Evolutionary conservation across 2,797 vertebrate species (phyloP), one percentile per base, ranked within the genome.

Genomic region (Apodemus agrarius): DNA sequence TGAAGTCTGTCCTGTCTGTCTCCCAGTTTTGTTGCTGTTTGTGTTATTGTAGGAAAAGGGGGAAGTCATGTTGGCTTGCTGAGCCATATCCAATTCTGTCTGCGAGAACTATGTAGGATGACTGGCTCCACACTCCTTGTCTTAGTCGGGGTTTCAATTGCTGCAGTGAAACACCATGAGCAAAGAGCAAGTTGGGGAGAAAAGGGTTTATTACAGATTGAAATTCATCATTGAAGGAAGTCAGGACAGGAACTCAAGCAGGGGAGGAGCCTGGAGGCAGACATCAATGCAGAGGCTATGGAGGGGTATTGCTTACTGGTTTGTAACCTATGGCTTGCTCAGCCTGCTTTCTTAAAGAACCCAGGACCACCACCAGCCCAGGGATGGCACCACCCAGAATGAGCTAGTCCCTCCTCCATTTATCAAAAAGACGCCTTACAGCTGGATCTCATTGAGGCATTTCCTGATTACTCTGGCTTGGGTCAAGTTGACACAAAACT

Each of bases 1-100:
- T 54, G 16, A 46, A 2, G 54, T 29, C 74, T 1, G 0, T 14
- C n/a, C 29, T 49, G 89, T n/a, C 52, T 16, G 2, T 24, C 29
- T 34, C 37, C 26, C 52, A 6, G 13, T n/a, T 43, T 24, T 5
- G 49, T n/a, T 59, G 19, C 43, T 31, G 26, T 34, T 89, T 31
- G 1, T 21, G 11, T 65, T 11, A 14, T 5, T 12, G 8, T 74
- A n/a, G 63, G 13, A 9, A 21, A 43, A 29, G 16, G 19, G 9
- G 59, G 65, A 57, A 3, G 14, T 12, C 7, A 0, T 2, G 5
- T 5, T 8, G 22, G 22, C 34, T 11, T 13, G 5, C 4, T 67
- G 31, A 31, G 24, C 26, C 43, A 67, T 90, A 40, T 21, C 40
- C 16, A 9, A 9, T 78, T 37, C 49, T 49, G 3, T 34, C 21